Conservation (phyloP, 2,113 vertebrate genomes). For the Parotia lawesii region DNA sequence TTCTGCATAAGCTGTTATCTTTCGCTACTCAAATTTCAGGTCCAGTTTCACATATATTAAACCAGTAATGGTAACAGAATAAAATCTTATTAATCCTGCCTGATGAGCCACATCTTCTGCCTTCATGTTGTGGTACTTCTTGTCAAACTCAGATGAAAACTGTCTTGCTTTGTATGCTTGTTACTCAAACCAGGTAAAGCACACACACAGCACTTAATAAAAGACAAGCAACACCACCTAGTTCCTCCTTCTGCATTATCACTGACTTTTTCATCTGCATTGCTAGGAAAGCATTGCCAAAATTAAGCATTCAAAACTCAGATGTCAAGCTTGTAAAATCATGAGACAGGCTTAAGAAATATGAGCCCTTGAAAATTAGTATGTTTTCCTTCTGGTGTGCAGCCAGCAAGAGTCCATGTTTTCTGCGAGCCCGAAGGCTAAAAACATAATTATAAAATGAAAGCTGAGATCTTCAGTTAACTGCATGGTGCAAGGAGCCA, state of each 20-base stretch:
- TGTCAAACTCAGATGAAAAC: not conserved
- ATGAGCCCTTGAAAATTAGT: not conserved
- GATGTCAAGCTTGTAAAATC: not conserved
- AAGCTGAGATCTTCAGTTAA: conserved; percentile 17
- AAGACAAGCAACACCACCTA: not conserved
- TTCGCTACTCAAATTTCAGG: not conserved
- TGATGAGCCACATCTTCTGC: not conserved
- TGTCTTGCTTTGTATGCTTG: not conserved
- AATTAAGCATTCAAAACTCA: not conserved
- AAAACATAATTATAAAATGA: conserved; percentile 24
- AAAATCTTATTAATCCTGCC: not conserved
- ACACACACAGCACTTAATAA: not conserved
- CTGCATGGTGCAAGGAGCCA: not conserved
- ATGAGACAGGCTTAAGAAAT: not conserved
- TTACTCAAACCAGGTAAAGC: not conserved
- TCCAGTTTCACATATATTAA: not conserved
- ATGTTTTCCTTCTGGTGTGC: not conserved
- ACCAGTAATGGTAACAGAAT: not conserved
- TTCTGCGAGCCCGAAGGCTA: not conserved
- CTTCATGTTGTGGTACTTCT: not conserved
- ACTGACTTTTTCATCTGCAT: not conserved
- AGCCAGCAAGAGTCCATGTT: not conserved
- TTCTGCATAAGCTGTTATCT: not conserved
- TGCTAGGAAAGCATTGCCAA: not conserved
- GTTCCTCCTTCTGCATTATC: not conserved